phyloP scores from a whole-genome alignment of 2,888 invertebrate species.

The Scaptomyza reducta region DNA sequence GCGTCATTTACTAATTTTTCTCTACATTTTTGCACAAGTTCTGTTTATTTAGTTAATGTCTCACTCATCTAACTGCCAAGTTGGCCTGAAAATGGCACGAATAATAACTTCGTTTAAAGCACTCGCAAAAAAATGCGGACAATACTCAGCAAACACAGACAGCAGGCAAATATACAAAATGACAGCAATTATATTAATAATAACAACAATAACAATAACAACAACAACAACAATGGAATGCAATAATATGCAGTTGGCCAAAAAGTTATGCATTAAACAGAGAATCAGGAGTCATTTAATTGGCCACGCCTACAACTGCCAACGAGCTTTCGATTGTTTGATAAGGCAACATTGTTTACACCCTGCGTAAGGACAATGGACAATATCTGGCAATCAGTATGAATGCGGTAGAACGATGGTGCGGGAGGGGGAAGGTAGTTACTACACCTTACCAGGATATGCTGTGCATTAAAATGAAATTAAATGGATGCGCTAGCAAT shows the following conservation, averaged over 20 bases:
- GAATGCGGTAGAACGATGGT: no score
- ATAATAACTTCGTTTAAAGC: conserved; percentile 33
- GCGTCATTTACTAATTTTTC: no score
- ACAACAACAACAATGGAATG: conserved; percentile 31
- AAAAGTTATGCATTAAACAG: conserved; percentile 62
- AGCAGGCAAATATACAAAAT: conserved; percentile 50
- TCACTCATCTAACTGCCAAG: not conserved
- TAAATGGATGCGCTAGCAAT: conserved; percentile 69
- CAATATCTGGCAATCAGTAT: conserved; percentile 9
- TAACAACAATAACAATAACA: conserved; percentile 25
- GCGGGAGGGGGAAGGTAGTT: no score
- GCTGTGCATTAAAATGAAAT: conserved; percentile 75
- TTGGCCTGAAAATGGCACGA: conserved; percentile 3
- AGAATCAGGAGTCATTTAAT: conserved; percentile 55
- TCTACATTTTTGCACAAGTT: no score
- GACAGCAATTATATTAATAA: conserved; percentile 39
- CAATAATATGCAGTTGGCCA: conserved; percentile 59
- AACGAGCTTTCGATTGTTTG: conserved; percentile 50
- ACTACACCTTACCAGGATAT: conserved; percentile 55
- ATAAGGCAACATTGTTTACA: conserved; percentile 67
- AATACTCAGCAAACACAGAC: conserved; percentile 67
- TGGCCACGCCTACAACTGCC: conserved; percentile 42
- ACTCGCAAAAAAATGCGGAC: conserved; percentile 43
- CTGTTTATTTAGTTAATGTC: no score
- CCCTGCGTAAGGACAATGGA: conserved; percentile 47